Conservation (phyloP, 1,140 invertebrate genomes). For the Microplitis mediator region DNA sequence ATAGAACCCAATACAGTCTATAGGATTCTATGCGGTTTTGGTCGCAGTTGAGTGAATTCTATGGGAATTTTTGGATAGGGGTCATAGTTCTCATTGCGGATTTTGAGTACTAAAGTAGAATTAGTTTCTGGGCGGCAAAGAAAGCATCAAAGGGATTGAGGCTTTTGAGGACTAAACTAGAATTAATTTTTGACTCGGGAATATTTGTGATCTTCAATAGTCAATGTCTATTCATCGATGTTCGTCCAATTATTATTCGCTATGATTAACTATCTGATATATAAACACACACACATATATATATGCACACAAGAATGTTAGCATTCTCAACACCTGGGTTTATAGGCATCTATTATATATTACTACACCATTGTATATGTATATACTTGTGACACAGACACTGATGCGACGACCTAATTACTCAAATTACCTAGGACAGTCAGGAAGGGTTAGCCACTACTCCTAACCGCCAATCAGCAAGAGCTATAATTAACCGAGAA, state of each 20-base stretch:
- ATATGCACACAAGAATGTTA: background rate
- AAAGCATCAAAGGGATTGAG: too few species aligned
- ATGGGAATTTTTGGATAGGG: too few species aligned
- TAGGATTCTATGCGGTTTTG: too few species aligned
- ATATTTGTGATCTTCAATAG: background rate
- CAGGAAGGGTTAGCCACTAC: slow-evolving; percentile 29
- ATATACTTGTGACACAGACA: slow-evolving; percentile 27
- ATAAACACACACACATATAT: background rate
- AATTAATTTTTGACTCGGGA: too few species aligned
- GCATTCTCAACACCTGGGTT: background rate
- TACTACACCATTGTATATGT: background rate
- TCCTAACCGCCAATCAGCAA: slow-evolving; percentile 34
- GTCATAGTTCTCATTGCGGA: too few species aligned
- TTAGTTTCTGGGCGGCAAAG: too few species aligned
- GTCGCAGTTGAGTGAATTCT: too few species aligned
- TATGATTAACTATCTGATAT: slow-evolving; percentile 25
- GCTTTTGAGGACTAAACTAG: too few species aligned
- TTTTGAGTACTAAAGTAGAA: too few species aligned
- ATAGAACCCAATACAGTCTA: too few species aligned
- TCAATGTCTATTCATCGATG: slow-evolving; percentile 31
- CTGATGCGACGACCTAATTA: slow-evolving; percentile 44
- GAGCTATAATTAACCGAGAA: slow-evolving; percentile 32
- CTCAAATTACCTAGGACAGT: slow-evolving; percentile 43
- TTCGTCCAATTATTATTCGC: slow-evolving; percentile 21
- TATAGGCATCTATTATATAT: background rate